Conservation (phyloP, 2,113 vertebrate genomes). For the Cynocephalus volans region DNA sequence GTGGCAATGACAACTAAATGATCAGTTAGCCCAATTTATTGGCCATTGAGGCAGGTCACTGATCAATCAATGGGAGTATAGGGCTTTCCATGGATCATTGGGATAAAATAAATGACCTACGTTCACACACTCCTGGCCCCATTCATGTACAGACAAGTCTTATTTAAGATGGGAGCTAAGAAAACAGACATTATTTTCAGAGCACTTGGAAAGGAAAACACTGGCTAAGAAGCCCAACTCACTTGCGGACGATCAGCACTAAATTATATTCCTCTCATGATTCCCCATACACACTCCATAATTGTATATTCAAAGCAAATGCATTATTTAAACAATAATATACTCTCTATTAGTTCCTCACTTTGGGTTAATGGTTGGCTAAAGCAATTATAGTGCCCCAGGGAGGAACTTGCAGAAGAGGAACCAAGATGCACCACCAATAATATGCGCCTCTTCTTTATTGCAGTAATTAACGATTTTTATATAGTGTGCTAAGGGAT, state of each 20-base stretch:
- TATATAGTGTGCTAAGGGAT: background rate
- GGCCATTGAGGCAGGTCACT: background rate
- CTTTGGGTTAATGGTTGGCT: constrained; percentile 74
- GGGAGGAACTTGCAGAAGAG: constrained; percentile 56
- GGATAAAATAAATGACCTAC: background rate
- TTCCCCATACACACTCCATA: background rate
- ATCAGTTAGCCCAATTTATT: background rate
- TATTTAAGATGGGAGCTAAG: background rate
- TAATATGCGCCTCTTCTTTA: background rate
- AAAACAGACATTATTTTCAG: background rate
- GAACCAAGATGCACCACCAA: background rate
- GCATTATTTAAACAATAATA: constrained; percentile 81
- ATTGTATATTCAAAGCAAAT: constrained; percentile 72
- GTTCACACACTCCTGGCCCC: background rate
- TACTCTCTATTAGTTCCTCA: constrained; percentile 70
- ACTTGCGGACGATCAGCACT: background rate
- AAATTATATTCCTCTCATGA: background rate
- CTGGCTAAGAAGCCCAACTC: background rate
- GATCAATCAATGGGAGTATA: background rate
- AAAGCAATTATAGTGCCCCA: constrained; percentile 66
- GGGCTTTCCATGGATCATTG: background rate
- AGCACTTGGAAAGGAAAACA: background rate
- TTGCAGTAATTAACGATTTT: constrained; percentile 57
- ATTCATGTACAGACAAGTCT: background rate
- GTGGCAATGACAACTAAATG: too few relatives aligned